A percentile compares a stretch with the other conserved stretches of the same genome.
phyloP scores from a whole-genome alignment of 2,797 vertebrate genomes.

The Dermochelys coriacea region DNA sequence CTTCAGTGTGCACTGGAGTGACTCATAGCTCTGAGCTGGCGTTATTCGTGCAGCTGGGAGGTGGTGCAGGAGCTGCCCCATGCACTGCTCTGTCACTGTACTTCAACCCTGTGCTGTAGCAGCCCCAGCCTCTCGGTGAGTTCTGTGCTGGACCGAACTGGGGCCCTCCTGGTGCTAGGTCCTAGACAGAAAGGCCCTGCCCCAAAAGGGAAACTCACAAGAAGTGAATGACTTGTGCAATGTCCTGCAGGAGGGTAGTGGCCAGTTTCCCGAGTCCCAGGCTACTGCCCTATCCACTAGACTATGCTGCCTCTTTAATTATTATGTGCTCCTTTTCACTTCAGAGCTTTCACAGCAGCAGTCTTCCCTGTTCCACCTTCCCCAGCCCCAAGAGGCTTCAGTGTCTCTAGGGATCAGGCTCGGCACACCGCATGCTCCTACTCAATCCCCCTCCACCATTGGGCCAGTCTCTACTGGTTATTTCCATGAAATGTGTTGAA shows the following conservation, averaged over 20 bases:
- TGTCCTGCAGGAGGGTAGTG: neutral
- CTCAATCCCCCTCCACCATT: neutral
- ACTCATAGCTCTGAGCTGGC: neutral
- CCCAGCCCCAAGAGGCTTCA: neutral
- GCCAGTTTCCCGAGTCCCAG: neutral
- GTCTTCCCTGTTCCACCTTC: neutral
- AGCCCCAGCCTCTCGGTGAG: neutral
- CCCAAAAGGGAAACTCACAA: neutral
- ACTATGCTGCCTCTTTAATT: neutral
- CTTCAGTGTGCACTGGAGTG: neutral
- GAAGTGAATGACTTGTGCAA: neutral
- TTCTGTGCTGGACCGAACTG: neutral
- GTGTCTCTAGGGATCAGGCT: neutral
- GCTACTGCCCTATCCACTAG: neutral
- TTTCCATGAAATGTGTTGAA: neutral
- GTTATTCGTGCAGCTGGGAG: neutral
- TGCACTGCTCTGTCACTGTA: neutral
- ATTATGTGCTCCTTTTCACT: neutral
- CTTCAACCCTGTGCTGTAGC: too few relatives aligned
- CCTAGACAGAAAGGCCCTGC: neutral
- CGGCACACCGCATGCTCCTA: neutral
- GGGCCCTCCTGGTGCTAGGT: neutral
- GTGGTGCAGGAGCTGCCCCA: neutral
- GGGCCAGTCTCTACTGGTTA: slow-evolving; percentile 2
- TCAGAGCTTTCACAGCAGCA: slow-evolving; percentile 9